Evolutionary conservation across 2,888 invertebrate genomes (phyloP).

Genomic region (Perdita meconis): DNA sequence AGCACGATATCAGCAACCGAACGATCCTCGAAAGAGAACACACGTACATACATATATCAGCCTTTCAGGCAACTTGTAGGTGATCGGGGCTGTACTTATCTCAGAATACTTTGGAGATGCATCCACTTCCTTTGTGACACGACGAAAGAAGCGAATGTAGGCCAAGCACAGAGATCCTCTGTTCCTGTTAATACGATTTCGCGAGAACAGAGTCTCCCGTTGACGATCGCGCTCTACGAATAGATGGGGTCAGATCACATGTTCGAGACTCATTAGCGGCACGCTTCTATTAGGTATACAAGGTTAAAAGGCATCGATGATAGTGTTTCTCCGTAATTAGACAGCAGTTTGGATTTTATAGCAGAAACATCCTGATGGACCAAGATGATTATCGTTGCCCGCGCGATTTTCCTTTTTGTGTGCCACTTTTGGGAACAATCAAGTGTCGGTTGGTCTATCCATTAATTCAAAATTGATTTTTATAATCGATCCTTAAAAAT

Average conservation of each 20-base stretch:
- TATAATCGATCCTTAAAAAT: too few species aligned
- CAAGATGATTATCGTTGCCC: not conserved
- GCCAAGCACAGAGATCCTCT: slow-evolving; percentile 5
- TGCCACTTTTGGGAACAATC: not conserved
- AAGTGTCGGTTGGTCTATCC: slow-evolving; percentile 6
- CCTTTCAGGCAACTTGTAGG: not conserved
- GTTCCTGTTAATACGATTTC: slow-evolving; percentile 4
- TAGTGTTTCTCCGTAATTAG: slow-evolving; percentile 34
- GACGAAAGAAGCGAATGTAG: slow-evolving; percentile 21
- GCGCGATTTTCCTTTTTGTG: not conserved
- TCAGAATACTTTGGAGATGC: slow-evolving; percentile 13
- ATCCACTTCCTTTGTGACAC: slow-evolving; percentile 39
- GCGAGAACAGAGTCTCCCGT: not conserved
- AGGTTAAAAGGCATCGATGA: slow-evolving; percentile 3
- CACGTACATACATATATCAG: not conserved
- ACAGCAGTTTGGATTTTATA: not conserved
- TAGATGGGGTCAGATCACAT: slow-evolving; percentile 20
- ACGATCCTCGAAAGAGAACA: not conserved
- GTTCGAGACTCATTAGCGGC: slow-evolving; percentile 37
- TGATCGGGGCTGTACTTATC: slow-evolving; percentile 5
- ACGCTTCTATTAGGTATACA: not conserved
- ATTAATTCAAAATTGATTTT: slow-evolving; percentile 7
- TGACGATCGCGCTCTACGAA: slow-evolving; percentile 29
- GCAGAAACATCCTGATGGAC: not conserved
- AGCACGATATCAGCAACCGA: not conserved